Conservation (phyloP, 30 jellyfish, hydroid and myxozoan genomes). For the Aurelia aurita region DNA sequence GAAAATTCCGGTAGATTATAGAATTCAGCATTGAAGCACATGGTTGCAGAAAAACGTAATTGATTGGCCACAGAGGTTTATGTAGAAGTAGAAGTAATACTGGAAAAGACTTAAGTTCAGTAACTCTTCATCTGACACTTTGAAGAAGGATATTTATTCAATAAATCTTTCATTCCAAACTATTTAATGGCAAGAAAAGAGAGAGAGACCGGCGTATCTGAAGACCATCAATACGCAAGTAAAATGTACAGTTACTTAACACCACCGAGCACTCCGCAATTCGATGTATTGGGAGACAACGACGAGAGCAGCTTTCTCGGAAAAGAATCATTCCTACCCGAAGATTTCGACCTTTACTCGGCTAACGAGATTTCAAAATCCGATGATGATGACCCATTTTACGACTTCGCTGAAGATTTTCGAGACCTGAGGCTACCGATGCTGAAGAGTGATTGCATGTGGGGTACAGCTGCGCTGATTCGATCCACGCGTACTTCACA, state of each 20-base stretch:
- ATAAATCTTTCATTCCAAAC: too few species aligned
- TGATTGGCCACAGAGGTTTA: too few species aligned
- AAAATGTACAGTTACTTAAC: constrained; percentile 44
- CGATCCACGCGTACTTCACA: constrained; percentile 53
- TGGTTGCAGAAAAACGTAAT: too few species aligned
- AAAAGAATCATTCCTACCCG: constrained; percentile 35
- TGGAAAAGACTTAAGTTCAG: too few species aligned
- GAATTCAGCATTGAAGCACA: too few species aligned
- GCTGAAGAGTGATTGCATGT: constrained; percentile 77
- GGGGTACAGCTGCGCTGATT: constrained; percentile 70
- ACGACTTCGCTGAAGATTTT: constrained; percentile 72
- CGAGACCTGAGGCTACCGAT: constrained; percentile 54
- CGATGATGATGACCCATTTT: constrained; percentile 61
- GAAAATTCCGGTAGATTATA: too few species aligned
- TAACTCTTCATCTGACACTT: too few species aligned
- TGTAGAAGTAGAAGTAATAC: too few species aligned
- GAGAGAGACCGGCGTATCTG: constrained; percentile 8
- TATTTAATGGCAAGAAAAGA: constrained; percentile 58
- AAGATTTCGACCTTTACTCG: constrained; percentile 31
- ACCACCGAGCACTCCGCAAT: constrained; percentile 53
- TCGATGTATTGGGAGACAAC: constrained; percentile 21
- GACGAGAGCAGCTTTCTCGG: constrained; percentile 36
- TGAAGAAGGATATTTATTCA: too few species aligned
- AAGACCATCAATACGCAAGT: constrained; percentile 60
- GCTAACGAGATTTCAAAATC: neutral